Percentiles rank a stretch among this genome's conserved stretches.
Conservation (phyloP, 2,888 invertebrate genomes). For the Ypsolopha scabrella region DNA sequence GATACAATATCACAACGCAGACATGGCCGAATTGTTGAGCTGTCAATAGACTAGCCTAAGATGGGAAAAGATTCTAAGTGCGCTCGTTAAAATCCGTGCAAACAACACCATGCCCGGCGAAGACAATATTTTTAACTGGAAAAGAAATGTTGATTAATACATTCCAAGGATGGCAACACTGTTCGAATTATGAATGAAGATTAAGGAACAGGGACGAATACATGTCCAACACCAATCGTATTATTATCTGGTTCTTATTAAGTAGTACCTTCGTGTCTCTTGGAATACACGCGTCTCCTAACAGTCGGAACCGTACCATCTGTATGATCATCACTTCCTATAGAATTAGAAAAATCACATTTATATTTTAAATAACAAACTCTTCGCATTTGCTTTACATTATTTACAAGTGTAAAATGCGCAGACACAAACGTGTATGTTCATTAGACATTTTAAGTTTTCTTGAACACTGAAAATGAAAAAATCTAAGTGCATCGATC, state of each 20-base stretch:
- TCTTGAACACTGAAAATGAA: background rate
- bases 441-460: constrained; percentile 12
- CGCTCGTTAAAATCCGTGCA: background rate
- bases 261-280: constrained; percentile 52
- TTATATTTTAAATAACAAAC: constrained; percentile 13
- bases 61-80: background rate
- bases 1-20: too few species aligned
- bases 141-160: background rate
- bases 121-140: background rate
- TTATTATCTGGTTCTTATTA: background rate
- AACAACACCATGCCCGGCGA: background rate
- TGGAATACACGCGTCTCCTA: constrained; percentile 39
- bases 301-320: constrained; percentile 15
- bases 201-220: constrained; percentile 13
- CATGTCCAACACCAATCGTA: constrained; percentile 31
- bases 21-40: too few species aligned
- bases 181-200: background rate
- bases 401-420: constrained; percentile 32
- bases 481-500: background rate
- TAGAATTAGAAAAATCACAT: constrained; percentile 28
- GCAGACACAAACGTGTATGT: constrained; percentile 22
- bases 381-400: constrained; percentile 46
- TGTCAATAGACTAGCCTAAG: background rate
- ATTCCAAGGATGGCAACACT: background rate
- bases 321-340: constrained; percentile 34